phyloP scores from a whole-genome alignment of 1,140 invertebrate genomes.

The Drosophila burlai region DNA sequence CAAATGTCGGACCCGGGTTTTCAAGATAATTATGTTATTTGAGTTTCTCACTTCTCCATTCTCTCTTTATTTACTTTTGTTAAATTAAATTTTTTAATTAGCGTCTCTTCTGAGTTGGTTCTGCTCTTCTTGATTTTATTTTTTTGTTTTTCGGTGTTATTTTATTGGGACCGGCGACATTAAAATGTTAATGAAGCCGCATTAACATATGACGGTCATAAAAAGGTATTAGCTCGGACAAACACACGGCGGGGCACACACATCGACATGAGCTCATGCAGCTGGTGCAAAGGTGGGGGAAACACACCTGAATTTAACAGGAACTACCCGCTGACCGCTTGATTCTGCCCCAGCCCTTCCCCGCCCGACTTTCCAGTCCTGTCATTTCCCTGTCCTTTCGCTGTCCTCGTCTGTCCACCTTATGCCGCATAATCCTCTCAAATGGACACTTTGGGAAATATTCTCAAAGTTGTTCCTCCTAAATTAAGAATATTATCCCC shows the following conservation, averaged over 20 bases:
- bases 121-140: conserved; percentile 14
- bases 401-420: conserved; percentile 35
- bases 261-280: conserved; percentile 57
- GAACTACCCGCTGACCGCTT: conserved; percentile 75
- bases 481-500: not conserved
- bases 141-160: conserved; percentile 32
- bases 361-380: conserved; percentile 28
- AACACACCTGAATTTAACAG: conserved; percentile 53
- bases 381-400: conserved; percentile 19
- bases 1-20: not conserved
- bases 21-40: conserved; percentile 47
- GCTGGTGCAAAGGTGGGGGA: conserved; percentile 30
- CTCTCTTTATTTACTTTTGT: conserved; percentile 64
- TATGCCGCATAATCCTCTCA: conserved; percentile 73
- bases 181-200: conserved; percentile 81
- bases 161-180: conserved; percentile 68
- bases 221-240: conserved; percentile 75
- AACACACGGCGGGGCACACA: conserved; percentile 47
- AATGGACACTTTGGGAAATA: conserved; percentile 19
- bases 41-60: conserved; percentile 20
- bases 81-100: conserved; percentile 80
- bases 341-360: conserved; percentile 50
- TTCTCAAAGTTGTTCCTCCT: not conserved
- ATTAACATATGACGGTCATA: conserved; percentile 82
- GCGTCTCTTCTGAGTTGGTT: conserved; percentile 30